Evolutionary conservation across 1,140 invertebrate genomes (phyloP).

Genomic region (Anoplophora glabripennis): DNA sequence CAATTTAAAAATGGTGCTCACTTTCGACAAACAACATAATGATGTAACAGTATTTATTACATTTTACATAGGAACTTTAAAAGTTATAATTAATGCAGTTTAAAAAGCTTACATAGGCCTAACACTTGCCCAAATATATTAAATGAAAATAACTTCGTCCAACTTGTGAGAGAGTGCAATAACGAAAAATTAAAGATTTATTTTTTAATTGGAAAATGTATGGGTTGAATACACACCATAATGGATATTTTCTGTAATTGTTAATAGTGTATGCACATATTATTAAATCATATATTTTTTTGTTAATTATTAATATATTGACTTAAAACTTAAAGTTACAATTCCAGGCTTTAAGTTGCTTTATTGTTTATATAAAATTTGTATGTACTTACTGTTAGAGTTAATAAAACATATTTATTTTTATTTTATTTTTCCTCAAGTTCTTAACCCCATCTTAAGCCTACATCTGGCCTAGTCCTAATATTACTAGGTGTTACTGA

Average conservation of each 20-base stretch:
- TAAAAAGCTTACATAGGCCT: background rate
- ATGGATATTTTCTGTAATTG: background rate
- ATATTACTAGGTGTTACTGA: too few species aligned
- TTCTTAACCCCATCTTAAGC: too few species aligned
- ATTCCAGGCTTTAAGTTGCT: background rate
- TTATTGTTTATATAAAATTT: conserved; percentile 1
- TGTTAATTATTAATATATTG: conserved; percentile 13
- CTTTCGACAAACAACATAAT: too few species aligned
- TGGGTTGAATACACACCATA: conserved; percentile 1
- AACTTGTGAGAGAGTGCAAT: conserved; percentile 7
- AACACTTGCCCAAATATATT: conserved; percentile 10
- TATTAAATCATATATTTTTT: conserved; percentile 10
- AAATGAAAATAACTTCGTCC: background rate
- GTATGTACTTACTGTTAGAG: conserved; percentile 9
- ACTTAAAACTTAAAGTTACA: conserved; percentile 2
- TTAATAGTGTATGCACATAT: conserved; percentile 10
- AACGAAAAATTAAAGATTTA: background rate
- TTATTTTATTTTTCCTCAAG: background rate
- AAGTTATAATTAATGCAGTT: too few species aligned
- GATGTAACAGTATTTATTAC: too few species aligned
- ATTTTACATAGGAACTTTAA: too few species aligned
- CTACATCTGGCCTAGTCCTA: too few species aligned
- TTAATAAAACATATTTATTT: conserved; percentile 17
- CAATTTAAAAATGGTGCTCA: too few species aligned
- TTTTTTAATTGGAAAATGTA: conserved; percentile 1